Evolutionary conservation across 1,140 invertebrate species (phyloP).

Genomic region (Drosophila pandora): DNA sequence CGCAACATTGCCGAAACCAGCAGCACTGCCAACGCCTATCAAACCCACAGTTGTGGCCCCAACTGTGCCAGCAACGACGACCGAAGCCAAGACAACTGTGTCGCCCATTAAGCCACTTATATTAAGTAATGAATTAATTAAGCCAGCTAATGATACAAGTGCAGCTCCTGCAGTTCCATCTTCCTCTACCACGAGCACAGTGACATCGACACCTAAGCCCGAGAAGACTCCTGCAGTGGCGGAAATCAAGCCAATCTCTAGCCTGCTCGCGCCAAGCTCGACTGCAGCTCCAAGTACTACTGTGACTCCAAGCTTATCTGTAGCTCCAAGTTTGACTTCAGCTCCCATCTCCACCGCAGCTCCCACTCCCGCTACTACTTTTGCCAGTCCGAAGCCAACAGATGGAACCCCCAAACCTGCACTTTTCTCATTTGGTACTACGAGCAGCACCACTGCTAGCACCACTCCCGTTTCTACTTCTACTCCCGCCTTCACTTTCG

Average conservation of each 20-base stretch:
- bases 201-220: background rate
- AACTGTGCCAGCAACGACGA: slow-evolving; percentile 1
- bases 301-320: no score
- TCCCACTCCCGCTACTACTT: slow-evolving; percentile 3
- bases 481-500: slow-evolving; percentile 22
- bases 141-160: slow-evolving; percentile 1
- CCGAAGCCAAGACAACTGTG: background rate
- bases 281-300: background rate
- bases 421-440: slow-evolving; percentile 9
- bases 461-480: slow-evolving; percentile 1
- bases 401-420: slow-evolving; percentile 2
- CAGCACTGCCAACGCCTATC: slow-evolving; percentile 9
- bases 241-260: background rate
- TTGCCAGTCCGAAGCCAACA: slow-evolving; percentile 13
- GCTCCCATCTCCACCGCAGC: background rate
- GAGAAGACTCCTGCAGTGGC: slow-evolving; percentile 7
- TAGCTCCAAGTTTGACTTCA: no score
- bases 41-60: slow-evolving; percentile 12
- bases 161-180: background rate
- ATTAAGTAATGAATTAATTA: slow-evolving; percentile 21
- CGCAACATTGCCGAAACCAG: background rate
- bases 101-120: slow-evolving; percentile 29
- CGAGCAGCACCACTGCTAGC: background rate
- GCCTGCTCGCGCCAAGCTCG: background rate
- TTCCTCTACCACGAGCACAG: background rate